Evolutionary conservation across 2,888 invertebrate genomes (phyloP).

Genomic region (Pandemis heparana): DNA sequence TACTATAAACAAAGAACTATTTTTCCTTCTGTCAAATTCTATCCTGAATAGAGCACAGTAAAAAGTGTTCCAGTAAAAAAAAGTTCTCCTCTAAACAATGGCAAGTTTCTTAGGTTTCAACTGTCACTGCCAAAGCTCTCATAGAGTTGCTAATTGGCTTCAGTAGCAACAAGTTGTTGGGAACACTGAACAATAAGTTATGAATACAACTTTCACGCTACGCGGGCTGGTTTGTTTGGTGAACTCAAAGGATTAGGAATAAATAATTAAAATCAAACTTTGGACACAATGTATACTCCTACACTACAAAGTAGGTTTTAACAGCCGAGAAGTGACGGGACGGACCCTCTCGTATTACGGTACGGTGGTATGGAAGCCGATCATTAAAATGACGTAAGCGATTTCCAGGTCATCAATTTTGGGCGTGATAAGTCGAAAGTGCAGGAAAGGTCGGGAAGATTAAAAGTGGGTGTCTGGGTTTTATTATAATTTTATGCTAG

Average conservation of each 20-base stretch:
- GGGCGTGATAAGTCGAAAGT: constrained; percentile 41
- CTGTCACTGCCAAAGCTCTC: background rate
- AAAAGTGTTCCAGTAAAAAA: too few species aligned
- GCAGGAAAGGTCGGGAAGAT: constrained; percentile 39
- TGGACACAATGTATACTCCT: background rate
- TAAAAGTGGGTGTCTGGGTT: constrained; percentile 39
- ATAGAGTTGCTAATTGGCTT: constrained; percentile 33
- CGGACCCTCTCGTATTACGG: constrained; percentile 1
- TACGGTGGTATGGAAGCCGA: constrained; percentile 21
- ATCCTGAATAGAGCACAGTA: too few species aligned
- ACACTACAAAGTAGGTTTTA: constrained; percentile 18
- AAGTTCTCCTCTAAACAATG: background rate
- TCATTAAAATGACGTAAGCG: constrained; percentile 42
- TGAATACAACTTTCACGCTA: constrained; percentile 37
- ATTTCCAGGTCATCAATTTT: constrained; percentile 42
- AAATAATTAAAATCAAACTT: constrained; percentile 39
- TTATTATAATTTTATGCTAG: constrained; percentile 37
- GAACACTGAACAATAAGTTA: constrained; percentile 30
- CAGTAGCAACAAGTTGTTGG: constrained; percentile 36
- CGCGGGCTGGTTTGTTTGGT: constrained; percentile 23
- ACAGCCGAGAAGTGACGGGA: constrained; percentile 15
- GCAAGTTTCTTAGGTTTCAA: background rate
- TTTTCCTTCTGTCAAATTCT: too few species aligned
- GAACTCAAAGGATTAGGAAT: constrained; percentile 40
- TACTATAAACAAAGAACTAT: too few species aligned